These are phyloP conservation scores for Aldrovandia affinis DNA, from an alignment of 2,797 vertebrate genomes.

Conservation along the genomic window DNA sequence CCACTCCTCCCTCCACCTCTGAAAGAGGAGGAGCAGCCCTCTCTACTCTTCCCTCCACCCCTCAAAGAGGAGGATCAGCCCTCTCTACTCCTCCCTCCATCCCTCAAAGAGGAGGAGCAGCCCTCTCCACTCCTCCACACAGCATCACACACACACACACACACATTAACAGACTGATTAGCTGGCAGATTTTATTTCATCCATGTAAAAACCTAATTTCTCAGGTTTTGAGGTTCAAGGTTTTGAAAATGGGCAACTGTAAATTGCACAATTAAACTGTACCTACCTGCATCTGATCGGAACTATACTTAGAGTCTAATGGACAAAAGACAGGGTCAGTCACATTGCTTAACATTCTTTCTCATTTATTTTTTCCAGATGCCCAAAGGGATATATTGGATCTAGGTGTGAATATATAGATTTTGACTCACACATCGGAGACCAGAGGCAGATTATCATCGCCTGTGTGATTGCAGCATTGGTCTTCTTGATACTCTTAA, in stretches of 20 bases:
- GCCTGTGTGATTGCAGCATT: slow-evolving; percentile 74
- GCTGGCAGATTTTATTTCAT: no score
- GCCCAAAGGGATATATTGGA: slow-evolving; percentile 77
- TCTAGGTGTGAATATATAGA: slow-evolving; percentile 82
- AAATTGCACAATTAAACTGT: background rate
- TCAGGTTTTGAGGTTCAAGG: no score
- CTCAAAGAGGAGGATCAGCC: no score
- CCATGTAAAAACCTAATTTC: no score
- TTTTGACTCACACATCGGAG: slow-evolving; percentile 67
- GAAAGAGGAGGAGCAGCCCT: no score
- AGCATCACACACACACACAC: no score
- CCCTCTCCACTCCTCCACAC: no score
- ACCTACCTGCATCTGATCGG: background rate
- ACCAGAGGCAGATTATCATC: slow-evolving; percentile 76
- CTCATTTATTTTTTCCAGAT: slow-evolving; percentile 65
- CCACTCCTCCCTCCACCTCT: no score
- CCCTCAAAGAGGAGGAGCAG: no score
- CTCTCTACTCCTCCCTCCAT: no score
- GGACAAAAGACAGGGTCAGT: background rate
- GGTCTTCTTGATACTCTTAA: slow-evolving; percentile 75
- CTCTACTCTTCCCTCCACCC: no score
- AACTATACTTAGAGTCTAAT: background rate
- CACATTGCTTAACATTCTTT: background rate
- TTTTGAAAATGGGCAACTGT: background rate
- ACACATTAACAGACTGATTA: no score